Evolutionary conservation across 2,888 invertebrate genomes (phyloP), one percentile per base, ranked within the genome.

Genomic region (Myathropa florea): DNA sequence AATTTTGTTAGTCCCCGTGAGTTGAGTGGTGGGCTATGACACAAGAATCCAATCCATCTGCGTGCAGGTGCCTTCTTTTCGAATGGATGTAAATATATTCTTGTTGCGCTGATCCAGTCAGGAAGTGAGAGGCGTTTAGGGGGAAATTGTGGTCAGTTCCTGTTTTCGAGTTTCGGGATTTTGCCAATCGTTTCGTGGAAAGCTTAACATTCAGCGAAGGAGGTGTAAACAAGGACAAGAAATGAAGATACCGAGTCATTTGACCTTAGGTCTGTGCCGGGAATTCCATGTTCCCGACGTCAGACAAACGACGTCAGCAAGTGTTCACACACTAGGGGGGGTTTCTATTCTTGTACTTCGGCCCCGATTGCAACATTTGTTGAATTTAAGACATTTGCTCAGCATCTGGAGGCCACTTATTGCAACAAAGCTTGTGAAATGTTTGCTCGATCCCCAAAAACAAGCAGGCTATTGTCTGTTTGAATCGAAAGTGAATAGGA

Each of bases 41-140:
- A 30, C 33, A 55, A 6, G 23, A 68, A 6, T 59, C 59, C 10
- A 23, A 67, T 28, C 68, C 68, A 68, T 55, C 33, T 46, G 53
- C 7, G 7, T 23, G 24, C 53, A 67, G 28, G 26, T 64, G 67
- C 28, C 53, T 53, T 65, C 46, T 46, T 65, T 46, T 65, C 30
- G 30, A 26, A 46, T 4, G 46, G 0, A 53, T 14, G 55, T 21
- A 65, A 65, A 65, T 46, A 65, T 26, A 46, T 46, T 26, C 46
- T 46, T 65, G 4, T 26, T 28, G 65, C 26, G 24, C 21, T 28
- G 12, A 9, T 68, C 30, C 57, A 7, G 33, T 12, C 23, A 57
- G 24, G 30, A 30, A 33, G 57, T 68, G 68, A 23, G 68, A 68
- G 57, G 68, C 68, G 68, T 53, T 46, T 46, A 10, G n/a, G 10